Evolutionary conservation across 2,113 vertebrate genomes (phyloP).

Genomic region (Axis porcinus): DNA sequence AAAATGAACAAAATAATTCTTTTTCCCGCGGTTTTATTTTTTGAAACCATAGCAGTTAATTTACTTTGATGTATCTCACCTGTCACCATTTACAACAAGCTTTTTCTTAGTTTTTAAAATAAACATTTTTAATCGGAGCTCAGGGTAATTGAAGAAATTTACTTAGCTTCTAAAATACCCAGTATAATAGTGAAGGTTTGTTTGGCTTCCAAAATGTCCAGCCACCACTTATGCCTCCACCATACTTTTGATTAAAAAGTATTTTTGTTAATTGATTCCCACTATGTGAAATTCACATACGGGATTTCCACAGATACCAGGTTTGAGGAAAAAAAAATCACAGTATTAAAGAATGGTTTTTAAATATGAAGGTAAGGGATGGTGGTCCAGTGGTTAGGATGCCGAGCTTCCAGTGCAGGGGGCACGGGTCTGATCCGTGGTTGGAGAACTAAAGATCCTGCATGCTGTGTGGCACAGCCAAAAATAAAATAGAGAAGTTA

Average conservation of each 20-base stretch:
- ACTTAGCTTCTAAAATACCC: background rate
- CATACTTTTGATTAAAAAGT: background rate
- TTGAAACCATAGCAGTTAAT: background rate
- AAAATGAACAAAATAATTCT: background rate
- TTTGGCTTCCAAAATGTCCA: background rate
- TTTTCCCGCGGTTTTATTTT: slow-evolving; percentile 20
- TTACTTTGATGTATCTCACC: background rate
- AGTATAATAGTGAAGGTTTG: background rate
- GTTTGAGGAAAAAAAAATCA: background rate
- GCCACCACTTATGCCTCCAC: background rate
- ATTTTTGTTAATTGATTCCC: background rate
- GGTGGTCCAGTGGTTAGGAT: background rate
- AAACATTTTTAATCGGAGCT: background rate
- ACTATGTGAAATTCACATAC: background rate
- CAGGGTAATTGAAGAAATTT: background rate
- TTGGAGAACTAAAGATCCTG: background rate
- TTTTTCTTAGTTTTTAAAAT: background rate
- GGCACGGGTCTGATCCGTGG: background rate
- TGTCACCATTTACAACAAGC: background rate
- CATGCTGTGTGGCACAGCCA: background rate
- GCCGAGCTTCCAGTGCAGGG: background rate
- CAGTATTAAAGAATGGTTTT: background rate
- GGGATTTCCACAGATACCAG: background rate
- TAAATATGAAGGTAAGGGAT: background rate
- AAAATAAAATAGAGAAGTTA: background rate